Evolutionary conservation across 2,888 invertebrate genomes (phyloP).

Genomic region (Ametastegia equiseti): DNA sequence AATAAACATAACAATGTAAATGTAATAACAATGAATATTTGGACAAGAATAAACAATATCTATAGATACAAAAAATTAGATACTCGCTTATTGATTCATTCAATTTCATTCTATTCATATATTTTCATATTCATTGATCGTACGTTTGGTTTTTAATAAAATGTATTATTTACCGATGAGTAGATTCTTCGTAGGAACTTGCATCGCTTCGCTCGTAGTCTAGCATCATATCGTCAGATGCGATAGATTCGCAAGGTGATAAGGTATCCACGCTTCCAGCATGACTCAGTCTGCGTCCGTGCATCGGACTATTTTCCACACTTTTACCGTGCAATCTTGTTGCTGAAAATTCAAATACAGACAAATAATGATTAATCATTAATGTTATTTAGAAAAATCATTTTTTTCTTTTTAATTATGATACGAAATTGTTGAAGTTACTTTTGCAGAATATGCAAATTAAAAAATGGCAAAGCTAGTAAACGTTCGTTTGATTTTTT

Average conservation of each 20-base stretch:
- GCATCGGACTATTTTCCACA: conserved; percentile 70
- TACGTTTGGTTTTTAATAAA: too few relatives aligned
- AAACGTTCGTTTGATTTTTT: too few relatives aligned
- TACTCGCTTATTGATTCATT: neutral
- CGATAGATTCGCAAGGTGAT: conserved; percentile 90
- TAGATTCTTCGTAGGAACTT: conserved; percentile 79
- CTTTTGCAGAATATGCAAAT: too few relatives aligned
- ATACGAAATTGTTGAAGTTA: neutral
- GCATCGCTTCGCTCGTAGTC: conserved; percentile 86
- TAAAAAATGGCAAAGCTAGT: too few relatives aligned
- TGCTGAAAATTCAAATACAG: conserved; percentile 44
- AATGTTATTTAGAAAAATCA: conserved; percentile 4
- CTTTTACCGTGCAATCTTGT: conserved; percentile 62
- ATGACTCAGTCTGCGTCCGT: conserved; percentile 77
- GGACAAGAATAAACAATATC: too few relatives aligned
- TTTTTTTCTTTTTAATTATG: too few relatives aligned
- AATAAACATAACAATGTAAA: neutral
- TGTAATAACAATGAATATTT: too few relatives aligned
- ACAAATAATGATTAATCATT: neutral
- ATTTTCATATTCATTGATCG: too few relatives aligned
- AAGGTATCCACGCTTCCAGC: conserved; percentile 88
- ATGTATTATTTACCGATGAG: conserved; percentile 80
- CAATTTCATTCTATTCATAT: neutral
- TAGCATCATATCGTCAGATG: conserved; percentile 92
- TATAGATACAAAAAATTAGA: neutral